Base-by-base conservation (phyloP, 2,113 vertebrate genomes). In the Nothobranchius furzeri region DNA sequence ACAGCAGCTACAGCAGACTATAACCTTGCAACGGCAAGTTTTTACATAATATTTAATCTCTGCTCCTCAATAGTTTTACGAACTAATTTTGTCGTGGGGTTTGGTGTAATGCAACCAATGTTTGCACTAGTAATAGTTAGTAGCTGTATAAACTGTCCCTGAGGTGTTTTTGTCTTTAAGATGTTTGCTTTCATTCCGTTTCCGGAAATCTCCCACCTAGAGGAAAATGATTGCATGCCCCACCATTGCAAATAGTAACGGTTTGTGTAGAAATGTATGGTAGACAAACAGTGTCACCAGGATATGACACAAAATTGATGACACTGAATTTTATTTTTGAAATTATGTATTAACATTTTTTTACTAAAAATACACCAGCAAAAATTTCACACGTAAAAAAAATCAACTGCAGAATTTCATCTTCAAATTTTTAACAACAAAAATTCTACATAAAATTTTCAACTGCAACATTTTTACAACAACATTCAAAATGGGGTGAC, bases 221-320 rank as follows among this genome's bases (percentile, higher is more conserved):
- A 85, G 78, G 74, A 82, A 85, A 74, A 69, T 89, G 83, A 87
- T 90, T 90, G 89, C 86, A 86, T 49, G 20, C 59, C 54, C 68
- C 61, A 79, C 81, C 62, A 68, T 80, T 73, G 79, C 72, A 81
- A 85, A 88, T 83, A 81, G 69, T 80, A 79, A 86, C 52, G 35
- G 74, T 68, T 57, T 66, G 73, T 77, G 45, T 65, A 74, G 74
- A 83, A 85, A 82, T 68, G 49, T 30, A 30, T 30, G 30, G 30
- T 3, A 30, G 30, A 30, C 2, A 3, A 3, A 30, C 30, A 30
- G 30, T 30, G 3, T 30, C 30, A 30, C 30, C 30, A 30, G 30
- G 2, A 30, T 4, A 30, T 2, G 30, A 4, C 30, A 30, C 4
- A 3, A 4, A 30, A 30, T 30, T 30, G 20, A 20, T 30, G 30